phyloP scores from a whole-genome alignment of 2,113 vertebrate genomes.

The Mustelus asterias region DNA sequence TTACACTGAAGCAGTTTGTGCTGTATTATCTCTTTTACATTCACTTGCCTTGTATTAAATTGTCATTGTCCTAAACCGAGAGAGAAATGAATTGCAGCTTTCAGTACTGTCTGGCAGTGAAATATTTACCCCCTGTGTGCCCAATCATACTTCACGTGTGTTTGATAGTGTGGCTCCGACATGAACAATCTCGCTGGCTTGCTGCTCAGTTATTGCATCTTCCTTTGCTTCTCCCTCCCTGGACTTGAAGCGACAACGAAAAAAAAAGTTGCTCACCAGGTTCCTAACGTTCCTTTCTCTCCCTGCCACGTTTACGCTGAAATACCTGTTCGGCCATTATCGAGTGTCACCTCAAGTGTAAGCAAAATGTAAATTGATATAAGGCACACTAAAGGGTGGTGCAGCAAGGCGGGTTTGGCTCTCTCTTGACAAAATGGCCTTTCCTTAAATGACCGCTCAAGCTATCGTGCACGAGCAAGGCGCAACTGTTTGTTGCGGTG shows the following conservation, averaged over 20 bases:
- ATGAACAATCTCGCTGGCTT: constrained; percentile 53
- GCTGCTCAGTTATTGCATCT: constrained; percentile 49
- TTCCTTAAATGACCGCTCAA: constrained; percentile 56
- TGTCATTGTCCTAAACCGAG: constrained; percentile 77
- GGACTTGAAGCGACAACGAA: not conserved
- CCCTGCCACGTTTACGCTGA: not conserved
- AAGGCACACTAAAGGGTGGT: not conserved
- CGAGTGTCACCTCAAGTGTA: not conserved
- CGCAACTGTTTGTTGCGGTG: constrained; percentile 3
- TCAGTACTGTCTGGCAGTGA: constrained; percentile 81
- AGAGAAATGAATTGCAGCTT: constrained; percentile 80
- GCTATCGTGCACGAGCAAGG: constrained; percentile 44
- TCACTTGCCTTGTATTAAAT: constrained; percentile 72
- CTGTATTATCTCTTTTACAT: constrained; percentile 71
- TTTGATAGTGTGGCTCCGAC: constrained; percentile 63
- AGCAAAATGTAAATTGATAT: constrained; percentile 8
- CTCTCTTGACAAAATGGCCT: constrained; percentile 53
- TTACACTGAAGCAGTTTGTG: constrained; percentile 58
- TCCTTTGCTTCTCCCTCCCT: constrained; percentile 42
- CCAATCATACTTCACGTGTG: constrained; percentile 78
- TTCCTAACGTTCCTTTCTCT: not conserved
- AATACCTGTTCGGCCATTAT: too few relatives aligned
- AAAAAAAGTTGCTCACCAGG: constrained; percentile 1
- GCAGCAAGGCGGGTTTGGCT: constrained; percentile 49
- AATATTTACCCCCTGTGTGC: constrained; percentile 86